Conservation (phyloP, 2,888 invertebrate species). For the Zeuzera pyrina region DNA sequence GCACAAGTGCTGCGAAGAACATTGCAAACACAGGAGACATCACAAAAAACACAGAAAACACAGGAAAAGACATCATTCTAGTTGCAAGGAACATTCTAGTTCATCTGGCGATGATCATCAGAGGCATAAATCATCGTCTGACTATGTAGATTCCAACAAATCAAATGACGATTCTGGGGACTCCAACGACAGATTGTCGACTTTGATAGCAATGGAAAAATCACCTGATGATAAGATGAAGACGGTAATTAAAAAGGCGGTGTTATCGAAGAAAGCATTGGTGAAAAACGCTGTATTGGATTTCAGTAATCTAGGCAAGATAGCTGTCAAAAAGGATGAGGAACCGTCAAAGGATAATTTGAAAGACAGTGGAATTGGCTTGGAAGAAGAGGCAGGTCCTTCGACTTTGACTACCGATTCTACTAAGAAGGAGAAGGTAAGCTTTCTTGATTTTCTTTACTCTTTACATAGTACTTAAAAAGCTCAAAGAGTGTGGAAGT, state of each 20-base stretch:
- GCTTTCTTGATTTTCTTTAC: too few species aligned
- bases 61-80: slow-evolving; percentile 79
- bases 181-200: slow-evolving; percentile 47
- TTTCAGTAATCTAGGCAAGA: slow-evolving; percentile 48
- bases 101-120: slow-evolving; percentile 67
- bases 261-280: slow-evolving; percentile 46
- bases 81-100: slow-evolving; percentile 60
- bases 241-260: slow-evolving; percentile 56
- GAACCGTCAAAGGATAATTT: slow-evolving; percentile 45
- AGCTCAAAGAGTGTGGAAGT: too few species aligned
- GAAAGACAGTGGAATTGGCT: slow-evolving; percentile 56
- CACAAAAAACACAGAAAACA: slow-evolving; percentile 88
- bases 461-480: too few species aligned
- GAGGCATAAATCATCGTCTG: slow-evolving; percentile 48
- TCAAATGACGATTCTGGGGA: slow-evolving; percentile 62
- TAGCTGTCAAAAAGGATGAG: slow-evolving; percentile 36
- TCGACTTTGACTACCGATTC: slow-evolving; percentile 37
- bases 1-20: slow-evolving; percentile 79
- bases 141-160: slow-evolving; percentile 54
- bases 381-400: slow-evolving; percentile 42
- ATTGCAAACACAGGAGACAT: slow-evolving; percentile 80
- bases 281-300: slow-evolving; percentile 55
- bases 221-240: slow-evolving; percentile 58
- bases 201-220: slow-evolving; percentile 50
- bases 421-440: slow-evolving; percentile 59